These are phyloP conservation scores for Leptodactylus fallax DNA, from an alignment of 2,797 vertebrate genomes.

Conservation along the genomic window DNA sequence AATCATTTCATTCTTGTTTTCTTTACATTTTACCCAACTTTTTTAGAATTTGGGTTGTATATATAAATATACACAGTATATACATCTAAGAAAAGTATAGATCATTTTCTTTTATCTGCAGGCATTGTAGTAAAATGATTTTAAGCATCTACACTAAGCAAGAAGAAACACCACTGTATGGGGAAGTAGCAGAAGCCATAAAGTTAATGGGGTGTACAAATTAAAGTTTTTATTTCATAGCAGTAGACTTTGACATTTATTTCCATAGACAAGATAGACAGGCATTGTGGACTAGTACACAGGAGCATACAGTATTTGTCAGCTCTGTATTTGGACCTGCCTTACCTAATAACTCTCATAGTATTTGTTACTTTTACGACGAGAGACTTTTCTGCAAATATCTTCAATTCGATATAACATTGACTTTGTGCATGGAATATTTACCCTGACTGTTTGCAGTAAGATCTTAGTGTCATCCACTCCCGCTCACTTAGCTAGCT, in stretches of 20 bases:
- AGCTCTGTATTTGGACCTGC: not conserved
- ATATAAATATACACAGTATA: no score
- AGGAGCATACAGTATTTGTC: not conserved
- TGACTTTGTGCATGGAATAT: not conserved
- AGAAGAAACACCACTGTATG: not conserved
- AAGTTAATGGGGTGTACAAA: conserved; percentile 24
- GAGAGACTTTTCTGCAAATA: not conserved
- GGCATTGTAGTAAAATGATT: not conserved
- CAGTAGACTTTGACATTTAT: not conserved
- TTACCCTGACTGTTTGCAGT: not conserved
- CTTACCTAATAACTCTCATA: not conserved
- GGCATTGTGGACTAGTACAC: not conserved
- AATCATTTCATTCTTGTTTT: no score
- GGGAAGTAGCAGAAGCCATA: not conserved
- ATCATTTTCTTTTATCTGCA: not conserved
- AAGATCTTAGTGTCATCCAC: not conserved
- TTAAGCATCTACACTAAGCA: not conserved
- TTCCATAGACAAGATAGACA: conserved; percentile 2
- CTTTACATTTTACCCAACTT: no score
- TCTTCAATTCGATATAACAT: not conserved
- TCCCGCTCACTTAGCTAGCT: not conserved
- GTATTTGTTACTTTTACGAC: not conserved
- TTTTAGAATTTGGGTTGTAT: no score
- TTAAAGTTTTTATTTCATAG: conserved; percentile 15
- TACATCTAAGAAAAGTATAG: no score